Conservation (phyloP, 2,113 vertebrate species). For the Amphiprion ocellaris region DNA sequence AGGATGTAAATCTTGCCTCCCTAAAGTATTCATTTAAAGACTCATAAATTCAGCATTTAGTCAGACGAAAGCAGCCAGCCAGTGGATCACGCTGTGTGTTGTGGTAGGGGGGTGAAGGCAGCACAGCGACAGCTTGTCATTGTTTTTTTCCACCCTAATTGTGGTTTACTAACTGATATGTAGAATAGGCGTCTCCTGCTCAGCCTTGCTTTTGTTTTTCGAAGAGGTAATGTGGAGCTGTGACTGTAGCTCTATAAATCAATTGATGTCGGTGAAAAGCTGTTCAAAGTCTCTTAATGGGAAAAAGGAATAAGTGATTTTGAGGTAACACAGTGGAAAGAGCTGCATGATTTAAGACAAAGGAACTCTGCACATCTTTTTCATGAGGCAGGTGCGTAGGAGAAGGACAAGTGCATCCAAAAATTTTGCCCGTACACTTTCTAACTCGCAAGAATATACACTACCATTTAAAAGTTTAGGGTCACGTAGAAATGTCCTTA, state of each 20-base stretch:
- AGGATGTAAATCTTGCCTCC: conserved; percentile 63
- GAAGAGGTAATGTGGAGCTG: neutral
- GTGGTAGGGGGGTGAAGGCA: conserved; percentile 27
- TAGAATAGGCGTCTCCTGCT: conserved; percentile 36
- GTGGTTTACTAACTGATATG: conserved; percentile 56
- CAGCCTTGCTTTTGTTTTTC: conserved; percentile 28
- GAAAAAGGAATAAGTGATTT: neutral
- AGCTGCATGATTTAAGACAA: neutral
- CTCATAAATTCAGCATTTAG: conserved; percentile 71
- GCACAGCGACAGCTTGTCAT: conserved; percentile 60
- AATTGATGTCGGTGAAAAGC: conserved; percentile 17
- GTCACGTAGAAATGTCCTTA: no score
- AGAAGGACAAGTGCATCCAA: no score
- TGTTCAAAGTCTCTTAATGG: conserved; percentile 17
- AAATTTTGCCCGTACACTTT: no score
- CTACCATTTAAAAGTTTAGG: no score
- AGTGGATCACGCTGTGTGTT: conserved; percentile 66
- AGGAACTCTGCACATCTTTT: no score
- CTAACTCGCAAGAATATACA: no score
- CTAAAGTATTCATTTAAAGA: conserved; percentile 72
- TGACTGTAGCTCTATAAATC: conserved; percentile 27
- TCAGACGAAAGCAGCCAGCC: conserved; percentile 62
- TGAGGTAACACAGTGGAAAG: neutral
- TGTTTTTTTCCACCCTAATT: conserved; percentile 55
- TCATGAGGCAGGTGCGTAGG: no score